Conservation (phyloP, 2,113 vertebrate genomes). For the Arenaria interpres region DNA sequence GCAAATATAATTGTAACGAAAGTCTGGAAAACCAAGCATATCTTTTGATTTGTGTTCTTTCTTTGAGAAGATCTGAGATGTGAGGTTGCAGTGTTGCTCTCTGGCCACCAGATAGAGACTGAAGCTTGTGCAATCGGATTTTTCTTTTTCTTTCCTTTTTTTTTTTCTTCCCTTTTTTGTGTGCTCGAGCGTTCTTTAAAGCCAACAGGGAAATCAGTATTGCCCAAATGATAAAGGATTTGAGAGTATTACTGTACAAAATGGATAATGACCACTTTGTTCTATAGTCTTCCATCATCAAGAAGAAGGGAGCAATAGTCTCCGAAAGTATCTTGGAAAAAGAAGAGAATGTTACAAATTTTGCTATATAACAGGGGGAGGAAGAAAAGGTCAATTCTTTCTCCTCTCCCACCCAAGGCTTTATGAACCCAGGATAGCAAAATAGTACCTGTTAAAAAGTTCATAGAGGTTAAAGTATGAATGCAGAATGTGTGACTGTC, state of each 20-base stretch:
- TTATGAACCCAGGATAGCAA: neutral
- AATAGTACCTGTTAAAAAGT: neutral
- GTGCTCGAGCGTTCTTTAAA: neutral
- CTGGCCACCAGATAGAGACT: slow-evolving; percentile 69
- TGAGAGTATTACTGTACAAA: neutral
- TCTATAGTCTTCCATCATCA: neutral
- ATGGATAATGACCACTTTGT: neutral
- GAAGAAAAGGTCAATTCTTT: neutral
- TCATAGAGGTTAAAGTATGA: neutral
- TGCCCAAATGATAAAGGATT: neutral
- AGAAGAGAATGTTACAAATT: neutral
- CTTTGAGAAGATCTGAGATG: neutral
- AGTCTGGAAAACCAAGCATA: neutral
- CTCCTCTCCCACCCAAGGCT: neutral
- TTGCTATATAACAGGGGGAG: neutral
- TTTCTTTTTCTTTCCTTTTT: neutral
- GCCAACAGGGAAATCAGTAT: neutral
- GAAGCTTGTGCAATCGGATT: neutral
- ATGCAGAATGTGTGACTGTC: neutral
- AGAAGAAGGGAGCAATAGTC: neutral
- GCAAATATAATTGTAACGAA: neutral
- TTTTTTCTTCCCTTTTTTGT: neutral
- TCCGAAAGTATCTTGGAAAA: neutral
- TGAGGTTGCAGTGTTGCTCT: slow-evolving; percentile 25
- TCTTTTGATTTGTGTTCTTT: neutral